These are phyloP conservation scores for Urocolius indicus DNA, from an alignment of 2,113 vertebrate species.

Conservation along the genomic window DNA sequence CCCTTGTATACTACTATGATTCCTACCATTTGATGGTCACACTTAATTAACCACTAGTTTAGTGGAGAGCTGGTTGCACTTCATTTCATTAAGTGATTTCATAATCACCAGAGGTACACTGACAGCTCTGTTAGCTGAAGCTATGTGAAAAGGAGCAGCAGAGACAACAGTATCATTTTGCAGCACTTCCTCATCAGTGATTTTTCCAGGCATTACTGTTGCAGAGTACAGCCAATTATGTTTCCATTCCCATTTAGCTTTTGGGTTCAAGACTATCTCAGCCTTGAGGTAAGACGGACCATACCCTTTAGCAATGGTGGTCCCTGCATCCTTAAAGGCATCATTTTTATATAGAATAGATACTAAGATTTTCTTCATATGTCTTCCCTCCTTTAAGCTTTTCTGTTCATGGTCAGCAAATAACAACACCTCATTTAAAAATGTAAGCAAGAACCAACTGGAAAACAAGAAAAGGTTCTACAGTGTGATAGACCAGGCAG, in stretches of 20 bases:
- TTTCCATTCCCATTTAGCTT: background rate
- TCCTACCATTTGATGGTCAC: constrained; percentile 68
- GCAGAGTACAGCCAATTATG: background rate
- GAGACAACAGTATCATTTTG: constrained; percentile 51
- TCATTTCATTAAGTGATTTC: constrained; percentile 72
- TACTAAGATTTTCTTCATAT: background rate
- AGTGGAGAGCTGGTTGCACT: constrained; percentile 59
- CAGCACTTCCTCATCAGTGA: constrained; percentile 21
- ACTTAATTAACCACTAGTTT: constrained; percentile 63
- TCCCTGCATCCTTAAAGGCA: background rate
- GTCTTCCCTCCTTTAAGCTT: background rate
- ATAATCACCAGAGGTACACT: constrained; percentile 59
- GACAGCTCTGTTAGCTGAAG: constrained; percentile 59
- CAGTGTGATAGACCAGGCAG: background rate
- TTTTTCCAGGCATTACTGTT: background rate
- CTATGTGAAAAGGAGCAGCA: constrained; percentile 3
- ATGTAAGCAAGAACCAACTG: background rate
- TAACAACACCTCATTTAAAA: background rate
- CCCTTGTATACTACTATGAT: constrained; percentile 50
- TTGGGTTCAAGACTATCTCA: background rate
- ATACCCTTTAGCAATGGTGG: background rate
- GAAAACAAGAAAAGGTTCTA: background rate
- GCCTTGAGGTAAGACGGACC: background rate
- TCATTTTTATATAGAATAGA: background rate
- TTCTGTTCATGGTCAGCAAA: background rate